Conservation (phyloP, 2,888 invertebrate species). For the Folsomia manolachei region DNA sequence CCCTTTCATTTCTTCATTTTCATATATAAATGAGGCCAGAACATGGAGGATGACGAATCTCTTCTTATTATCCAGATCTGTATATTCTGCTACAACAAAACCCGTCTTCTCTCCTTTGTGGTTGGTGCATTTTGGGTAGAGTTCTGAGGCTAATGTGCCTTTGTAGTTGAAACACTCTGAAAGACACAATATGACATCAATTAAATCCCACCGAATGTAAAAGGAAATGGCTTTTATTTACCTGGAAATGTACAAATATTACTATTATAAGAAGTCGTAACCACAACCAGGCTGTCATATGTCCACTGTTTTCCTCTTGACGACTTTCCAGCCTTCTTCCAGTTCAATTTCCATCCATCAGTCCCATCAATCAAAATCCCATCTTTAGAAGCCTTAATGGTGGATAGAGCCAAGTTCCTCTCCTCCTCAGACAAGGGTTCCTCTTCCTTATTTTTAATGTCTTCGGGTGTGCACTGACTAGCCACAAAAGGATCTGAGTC, state of each 20-base stretch:
- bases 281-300: neutral
- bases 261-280: neutral
- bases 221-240: neutral
- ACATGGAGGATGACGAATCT: neutral
- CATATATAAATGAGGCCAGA: neutral
- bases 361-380: neutral
- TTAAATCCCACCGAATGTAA: neutral
- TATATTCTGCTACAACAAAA: neutral
- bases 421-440: neutral
- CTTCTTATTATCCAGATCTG: neutral
- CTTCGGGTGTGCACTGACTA: neutral
- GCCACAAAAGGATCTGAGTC: neutral
- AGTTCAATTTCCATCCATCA: neutral
- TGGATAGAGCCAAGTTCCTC: neutral
- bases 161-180: neutral
- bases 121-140: neutral
- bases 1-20: neutral
- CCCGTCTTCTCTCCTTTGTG: neutral
- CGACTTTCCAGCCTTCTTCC: neutral
- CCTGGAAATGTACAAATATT: neutral
- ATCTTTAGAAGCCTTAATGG: neutral
- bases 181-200: neutral
- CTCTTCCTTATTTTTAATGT: neutral
- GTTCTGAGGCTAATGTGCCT: neutral
- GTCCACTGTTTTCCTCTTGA: neutral